Base-by-base conservation (phyloP, 2,113 vertebrate genomes). In the Regulus satrapa region DNA sequence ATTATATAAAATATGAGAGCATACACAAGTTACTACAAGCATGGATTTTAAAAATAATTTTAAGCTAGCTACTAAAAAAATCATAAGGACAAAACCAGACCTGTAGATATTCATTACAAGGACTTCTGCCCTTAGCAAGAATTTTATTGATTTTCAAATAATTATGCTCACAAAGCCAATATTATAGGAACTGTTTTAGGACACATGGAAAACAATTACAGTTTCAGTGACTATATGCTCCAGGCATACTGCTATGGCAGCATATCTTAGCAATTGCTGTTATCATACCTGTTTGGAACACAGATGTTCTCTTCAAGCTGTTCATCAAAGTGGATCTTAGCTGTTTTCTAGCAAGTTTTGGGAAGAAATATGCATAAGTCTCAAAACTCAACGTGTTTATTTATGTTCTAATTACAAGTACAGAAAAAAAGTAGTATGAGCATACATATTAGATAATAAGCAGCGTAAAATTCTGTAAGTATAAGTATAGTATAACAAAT, bases 141-240 rank as follows among this genome's bases (percentile, higher is more conserved):
- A 43, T 68, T 72, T 55, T 56, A 28, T n/a, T 89, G 55, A 62
- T 85, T 91, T 94, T 79, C 61, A 63, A 51, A 20, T 46, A 78
- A 78, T 76, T 69, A 41, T 63, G 10, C 14, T 55, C 21, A 66
- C 29, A 77, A 56, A 88, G 7, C 19, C 75, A 24, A 23, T 43
- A 71, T 63, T 59, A 18, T 52, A 72, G 29, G 21, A 75, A 78
- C 7, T 31, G 25, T 63, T 82, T 85, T 45, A 76, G n/a, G 66
- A 59, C 15, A 59, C 11, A 25, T 13, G 10, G 40, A 61, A 68
- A 93, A 83, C 2, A 2, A 48, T 72, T 85, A 76, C 18, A 36
- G 43, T 63, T 89, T 32, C 36, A 40, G 0, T 21, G 5, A 61
- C 0, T 0, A 75, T 20, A 61, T 36, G 48, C 34, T 62, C 28